Evolutionary conservation across 2,113 vertebrate genomes (phyloP), one percentile per base, ranked within the genome.

Genomic region (Arothron firmamentum): DNA sequence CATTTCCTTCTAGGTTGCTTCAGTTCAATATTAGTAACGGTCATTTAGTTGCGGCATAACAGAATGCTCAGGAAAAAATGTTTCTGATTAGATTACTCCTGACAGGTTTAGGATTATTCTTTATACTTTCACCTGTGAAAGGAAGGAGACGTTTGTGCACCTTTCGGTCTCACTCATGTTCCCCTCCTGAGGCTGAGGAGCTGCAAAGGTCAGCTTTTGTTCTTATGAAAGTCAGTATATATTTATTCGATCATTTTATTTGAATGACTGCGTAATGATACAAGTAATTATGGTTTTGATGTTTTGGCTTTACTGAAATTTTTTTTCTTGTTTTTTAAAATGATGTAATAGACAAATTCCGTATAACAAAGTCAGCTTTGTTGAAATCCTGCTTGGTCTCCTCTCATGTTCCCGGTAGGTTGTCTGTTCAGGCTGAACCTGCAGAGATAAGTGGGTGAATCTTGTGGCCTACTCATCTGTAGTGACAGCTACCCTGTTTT

Each of bases 121-220:
- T 7, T 10, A 52, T 18, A 47, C 43, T 43, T 43, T 49, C 13
- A 48, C 60, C 64, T 18, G 50, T 43, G 21, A 3, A 23, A 23
- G 23, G 21, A 54, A 50, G 56, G 62, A 70, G 28, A 31, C 46
- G 64, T 52, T 1, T 51, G 20, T 61, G 57, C 70, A 62, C 34
- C 15, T 21, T 56, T 47, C 47, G 9, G 3, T 61, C 56, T 70
- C 72, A 64, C 60, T 61, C 73, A 65, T 67, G n/a, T n/a, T 70
- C 34, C 43, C n/a, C 28, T 25, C 56, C 58, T 15, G 23, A 28
- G 59, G 74, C 51, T 31, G 28, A 31, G 28, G 9, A 1, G 47
- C 38, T 14, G 56, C 50, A 4, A 21, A 47, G 7, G 8, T 10
- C 34, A 9, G 6, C 34, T 28, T 28, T 28, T 28, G 25, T 28